These are phyloP conservation scores for Tipula helvola DNA, from an alignment of 2,888 invertebrate species.

Conservation along the genomic window DNA sequence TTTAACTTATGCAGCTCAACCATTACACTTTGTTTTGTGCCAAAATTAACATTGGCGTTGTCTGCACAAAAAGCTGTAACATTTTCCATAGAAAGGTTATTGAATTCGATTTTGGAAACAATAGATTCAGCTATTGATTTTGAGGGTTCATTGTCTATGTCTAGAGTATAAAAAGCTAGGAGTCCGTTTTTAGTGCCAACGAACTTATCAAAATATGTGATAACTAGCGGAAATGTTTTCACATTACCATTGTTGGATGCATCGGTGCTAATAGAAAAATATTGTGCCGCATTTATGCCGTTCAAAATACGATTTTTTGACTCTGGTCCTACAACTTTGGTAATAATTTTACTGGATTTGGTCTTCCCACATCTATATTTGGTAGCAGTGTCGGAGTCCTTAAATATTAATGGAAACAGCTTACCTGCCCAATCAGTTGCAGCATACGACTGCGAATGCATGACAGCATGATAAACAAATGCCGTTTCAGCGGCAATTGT, in stretches of 20 bases:
- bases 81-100: not conserved
- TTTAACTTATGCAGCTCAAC: too few species aligned
- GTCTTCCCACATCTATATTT: not conserved
- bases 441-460: too few species aligned
- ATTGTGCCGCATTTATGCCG: not conserved
- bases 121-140: too few species aligned
- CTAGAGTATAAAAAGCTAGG: not conserved
- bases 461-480: too few species aligned
- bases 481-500: too few species aligned
- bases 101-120: not conserved
- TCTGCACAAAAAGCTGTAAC: not conserved
- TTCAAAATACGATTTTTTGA: too few species aligned
- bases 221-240: too few species aligned
- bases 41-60: not conserved
- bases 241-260: too few species aligned
- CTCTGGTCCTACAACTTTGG: not conserved
- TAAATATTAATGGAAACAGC: not conserved
- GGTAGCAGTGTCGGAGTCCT: not conserved
- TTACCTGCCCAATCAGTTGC: not conserved
- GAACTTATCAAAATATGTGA: not conserved
- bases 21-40: too few species aligned
- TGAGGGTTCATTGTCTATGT: not conserved
- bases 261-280: too few species aligned
- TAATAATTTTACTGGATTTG: not conserved
- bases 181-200: not conserved